These are phyloP conservation scores for Sialis lutaria DNA, from an alignment of 2,888 invertebrate genomes.

Conservation along the genomic window DNA sequence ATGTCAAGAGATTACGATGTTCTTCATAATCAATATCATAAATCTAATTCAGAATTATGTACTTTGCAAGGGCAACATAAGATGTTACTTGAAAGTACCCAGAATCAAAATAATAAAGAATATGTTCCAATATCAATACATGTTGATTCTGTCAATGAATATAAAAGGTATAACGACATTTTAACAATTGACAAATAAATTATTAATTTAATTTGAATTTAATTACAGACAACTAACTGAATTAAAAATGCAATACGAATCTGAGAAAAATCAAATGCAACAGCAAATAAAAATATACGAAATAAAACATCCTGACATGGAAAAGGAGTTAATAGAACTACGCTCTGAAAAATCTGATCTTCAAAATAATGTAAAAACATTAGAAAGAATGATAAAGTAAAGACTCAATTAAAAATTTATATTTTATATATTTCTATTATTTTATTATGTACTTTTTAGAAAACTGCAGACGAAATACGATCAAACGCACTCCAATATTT, in stretches of 20 bases:
- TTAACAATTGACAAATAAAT: not conserved
- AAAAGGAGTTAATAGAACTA: conserved; percentile 28
- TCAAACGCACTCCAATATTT: conserved; percentile 26
- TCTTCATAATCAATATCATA: conserved; percentile 41
- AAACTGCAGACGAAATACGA: conserved; percentile 27
- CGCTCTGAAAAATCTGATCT: conserved; percentile 29
- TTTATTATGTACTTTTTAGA: conserved; percentile 16
- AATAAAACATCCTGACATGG: conserved; percentile 25
- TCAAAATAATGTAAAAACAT: conserved; percentile 31
- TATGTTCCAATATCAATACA: conserved; percentile 43
- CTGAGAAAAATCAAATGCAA: conserved; percentile 42
- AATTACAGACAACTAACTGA: conserved; percentile 49
- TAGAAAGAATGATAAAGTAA: conserved; percentile 31
- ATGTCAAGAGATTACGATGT: conserved; percentile 47
- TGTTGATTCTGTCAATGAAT: conserved; percentile 51
- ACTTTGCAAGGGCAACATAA: conserved; percentile 39
- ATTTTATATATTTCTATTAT: conserved; percentile 7
- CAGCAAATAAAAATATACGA: conserved; percentile 32
- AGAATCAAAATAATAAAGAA: conserved; percentile 32
- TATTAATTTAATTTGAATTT: not conserved
- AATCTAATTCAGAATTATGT: conserved; percentile 36
- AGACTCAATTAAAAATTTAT: conserved; percentile 1
- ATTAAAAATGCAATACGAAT: conserved; percentile 50
- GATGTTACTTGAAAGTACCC: conserved; percentile 31
- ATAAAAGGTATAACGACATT: conserved; percentile 34